These are phyloP conservation scores for Bambusicola thoracicus DNA, from an alignment of 2,113 vertebrate genomes.

Conservation along the genomic window DNA sequence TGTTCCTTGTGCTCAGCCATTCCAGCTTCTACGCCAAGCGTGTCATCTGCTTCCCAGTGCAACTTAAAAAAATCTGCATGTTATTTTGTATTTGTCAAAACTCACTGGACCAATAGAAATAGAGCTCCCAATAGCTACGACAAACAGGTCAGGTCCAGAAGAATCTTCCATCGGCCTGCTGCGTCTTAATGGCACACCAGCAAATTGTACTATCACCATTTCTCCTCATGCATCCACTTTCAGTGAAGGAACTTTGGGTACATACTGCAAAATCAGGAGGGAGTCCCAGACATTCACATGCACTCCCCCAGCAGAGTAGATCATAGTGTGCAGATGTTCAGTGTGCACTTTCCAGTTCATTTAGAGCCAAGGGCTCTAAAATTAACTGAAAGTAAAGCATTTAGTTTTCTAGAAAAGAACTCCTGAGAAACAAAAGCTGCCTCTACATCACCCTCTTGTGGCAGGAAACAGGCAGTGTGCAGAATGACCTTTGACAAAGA, in stretches of 20 bases:
- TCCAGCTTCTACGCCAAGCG: neutral
- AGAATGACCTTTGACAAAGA: too few relatives aligned
- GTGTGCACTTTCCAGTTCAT: neutral
- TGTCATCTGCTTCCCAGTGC: neutral
- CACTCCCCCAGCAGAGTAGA: neutral
- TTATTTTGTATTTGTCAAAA: neutral
- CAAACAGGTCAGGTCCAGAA: neutral
- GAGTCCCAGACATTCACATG: neutral
- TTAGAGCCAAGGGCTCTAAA: neutral
- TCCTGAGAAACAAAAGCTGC: neutral
- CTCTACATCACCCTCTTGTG: neutral
- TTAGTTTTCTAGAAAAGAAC: neutral
- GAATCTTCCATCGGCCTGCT: neutral
- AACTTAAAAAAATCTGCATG: neutral
- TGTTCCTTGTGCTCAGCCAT: neutral
- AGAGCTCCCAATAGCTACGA: neutral
- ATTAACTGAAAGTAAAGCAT: neutral
- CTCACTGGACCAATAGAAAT: neutral
- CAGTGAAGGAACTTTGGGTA: neutral
- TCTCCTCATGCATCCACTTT: neutral
- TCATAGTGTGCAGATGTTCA: neutral
- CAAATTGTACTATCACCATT: neutral
- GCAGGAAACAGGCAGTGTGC: neutral
- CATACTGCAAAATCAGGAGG: neutral
- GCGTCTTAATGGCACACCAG: fast-evolving